Conservation (phyloP, 2,113 vertebrate genomes). For the Rallus limicola region DNA sequence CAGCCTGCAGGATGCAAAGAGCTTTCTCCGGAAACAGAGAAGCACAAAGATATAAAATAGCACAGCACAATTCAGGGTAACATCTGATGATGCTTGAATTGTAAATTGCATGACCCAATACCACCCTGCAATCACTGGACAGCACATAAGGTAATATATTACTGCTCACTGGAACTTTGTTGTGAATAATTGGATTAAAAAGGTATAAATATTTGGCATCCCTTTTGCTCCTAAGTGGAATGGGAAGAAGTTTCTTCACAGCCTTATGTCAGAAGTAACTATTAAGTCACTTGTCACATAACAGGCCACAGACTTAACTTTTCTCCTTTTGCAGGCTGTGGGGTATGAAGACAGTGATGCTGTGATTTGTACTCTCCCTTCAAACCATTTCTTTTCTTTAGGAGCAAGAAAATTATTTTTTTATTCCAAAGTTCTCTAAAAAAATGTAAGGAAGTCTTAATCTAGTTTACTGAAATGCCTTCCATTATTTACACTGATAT, state of each 20-base stretch:
- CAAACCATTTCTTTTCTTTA: not conserved
- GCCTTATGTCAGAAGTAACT: not conserved
- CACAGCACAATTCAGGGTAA: not conserved
- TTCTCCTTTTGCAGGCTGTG: not conserved
- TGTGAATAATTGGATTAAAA: not conserved
- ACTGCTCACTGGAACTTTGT: not conserved
- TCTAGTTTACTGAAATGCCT: not conserved
- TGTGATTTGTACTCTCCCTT: not conserved
- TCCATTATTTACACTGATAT: not conserved
- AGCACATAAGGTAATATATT: not conserved
- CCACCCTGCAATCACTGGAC: fast-evolving
- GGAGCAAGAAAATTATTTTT: not conserved
- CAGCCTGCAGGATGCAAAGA: not conserved
- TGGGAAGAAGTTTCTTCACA: not conserved
- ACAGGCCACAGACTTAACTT: not conserved
- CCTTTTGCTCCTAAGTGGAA: not conserved
- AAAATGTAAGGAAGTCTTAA: not conserved
- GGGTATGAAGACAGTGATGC: not conserved
- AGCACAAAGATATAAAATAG: not conserved
- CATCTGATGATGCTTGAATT: not conserved
- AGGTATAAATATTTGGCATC: not conserved
- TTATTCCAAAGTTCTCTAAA: not conserved
- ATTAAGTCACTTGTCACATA: not conserved
- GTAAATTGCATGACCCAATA: not conserved
- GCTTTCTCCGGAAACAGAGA: slow-evolving; percentile 13